Evolutionary conservation across 2,888 invertebrate genomes (phyloP).

Genomic region (Nymphalis urticae): DNA sequence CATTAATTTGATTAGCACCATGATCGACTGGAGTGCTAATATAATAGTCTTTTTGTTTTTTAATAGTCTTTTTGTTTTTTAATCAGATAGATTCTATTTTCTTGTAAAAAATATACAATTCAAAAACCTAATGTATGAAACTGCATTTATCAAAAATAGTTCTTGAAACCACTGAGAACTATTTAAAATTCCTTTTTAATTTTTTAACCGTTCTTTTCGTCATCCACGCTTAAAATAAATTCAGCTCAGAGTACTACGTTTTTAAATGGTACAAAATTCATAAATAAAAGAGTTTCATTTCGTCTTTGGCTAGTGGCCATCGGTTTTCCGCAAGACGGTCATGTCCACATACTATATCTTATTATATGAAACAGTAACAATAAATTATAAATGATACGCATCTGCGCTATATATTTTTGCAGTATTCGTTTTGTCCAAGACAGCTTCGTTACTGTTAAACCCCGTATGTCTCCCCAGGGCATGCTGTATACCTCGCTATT

Average conservation of each 20-base stretch:
- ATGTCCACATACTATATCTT: constrained; percentile 8
- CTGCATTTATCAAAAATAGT: too few relatives aligned
- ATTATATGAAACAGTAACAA: constrained; percentile 6
- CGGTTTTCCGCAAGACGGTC: constrained; percentile 23
- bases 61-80: too few relatives aligned
- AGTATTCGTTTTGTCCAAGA: constrained; percentile 8
- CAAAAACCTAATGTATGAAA: too few relatives aligned
- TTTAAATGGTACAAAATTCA: background rate
- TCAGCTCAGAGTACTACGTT: background rate
- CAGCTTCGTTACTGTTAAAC: constrained; percentile 12
- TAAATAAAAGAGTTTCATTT: constrained; percentile 33
- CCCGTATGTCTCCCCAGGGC: constrained; percentile 11
- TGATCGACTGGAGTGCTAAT: too few relatives aligned
- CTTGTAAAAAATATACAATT: too few relatives aligned
- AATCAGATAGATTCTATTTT: too few relatives aligned
- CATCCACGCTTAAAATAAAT: too few relatives aligned
- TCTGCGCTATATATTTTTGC: constrained; percentile 4
- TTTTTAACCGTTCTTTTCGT: too few relatives aligned
- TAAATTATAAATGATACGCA: constrained; percentile 13
- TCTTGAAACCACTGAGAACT: too few relatives aligned
- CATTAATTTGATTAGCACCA: too few relatives aligned
- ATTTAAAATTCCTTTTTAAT: too few relatives aligned
- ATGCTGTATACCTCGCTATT: background rate
- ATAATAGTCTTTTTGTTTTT: too few relatives aligned
- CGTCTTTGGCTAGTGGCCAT: constrained; percentile 36